Evolutionary conservation across 2,888 invertebrate species (phyloP).

Genomic region (Drosophila picticornis): DNA sequence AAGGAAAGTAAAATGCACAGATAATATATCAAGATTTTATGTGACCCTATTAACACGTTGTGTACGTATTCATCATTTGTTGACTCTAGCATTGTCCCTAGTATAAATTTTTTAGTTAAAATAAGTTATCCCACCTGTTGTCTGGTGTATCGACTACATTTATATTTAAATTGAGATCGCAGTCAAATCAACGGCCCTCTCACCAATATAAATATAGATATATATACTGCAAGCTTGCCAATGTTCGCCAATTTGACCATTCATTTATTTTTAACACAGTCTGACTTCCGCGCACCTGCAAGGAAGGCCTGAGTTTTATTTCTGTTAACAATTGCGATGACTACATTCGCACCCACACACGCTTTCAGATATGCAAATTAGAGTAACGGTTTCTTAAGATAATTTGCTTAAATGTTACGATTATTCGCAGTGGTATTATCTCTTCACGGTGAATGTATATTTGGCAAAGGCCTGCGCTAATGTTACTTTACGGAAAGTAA

Average conservation of each 20-base stretch:
- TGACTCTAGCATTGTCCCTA: neutral
- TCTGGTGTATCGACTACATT: neutral
- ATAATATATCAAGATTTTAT: neutral
- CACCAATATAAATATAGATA: neutral
- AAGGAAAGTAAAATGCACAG: neutral
- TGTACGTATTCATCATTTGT: neutral
- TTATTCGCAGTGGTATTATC: neutral
- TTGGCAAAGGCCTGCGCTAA: neutral
- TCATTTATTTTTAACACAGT: conserved; percentile 8
- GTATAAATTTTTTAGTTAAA: neutral
- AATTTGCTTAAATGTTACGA: conserved; percentile 10
- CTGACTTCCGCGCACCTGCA: conserved; percentile 40
- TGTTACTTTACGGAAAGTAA: neutral
- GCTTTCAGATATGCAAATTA: conserved; percentile 16
- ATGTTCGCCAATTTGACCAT: conserved; percentile 5
- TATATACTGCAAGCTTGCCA: neutral
- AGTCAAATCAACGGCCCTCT: neutral
- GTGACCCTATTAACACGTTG: neutral
- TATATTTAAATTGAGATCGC: neutral
- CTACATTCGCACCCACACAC: conserved; percentile 14
- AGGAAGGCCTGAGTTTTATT: conserved; percentile 1
- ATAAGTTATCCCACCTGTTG: neutral
- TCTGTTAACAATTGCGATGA: conserved; percentile 1
- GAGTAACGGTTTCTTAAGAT: conserved; percentile 6
- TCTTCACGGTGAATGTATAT: neutral